phyloP scores from a whole-genome alignment of 30 jellyfish, hydroid and myxozoan genomes.

The Cassiopea andromeda region DNA sequence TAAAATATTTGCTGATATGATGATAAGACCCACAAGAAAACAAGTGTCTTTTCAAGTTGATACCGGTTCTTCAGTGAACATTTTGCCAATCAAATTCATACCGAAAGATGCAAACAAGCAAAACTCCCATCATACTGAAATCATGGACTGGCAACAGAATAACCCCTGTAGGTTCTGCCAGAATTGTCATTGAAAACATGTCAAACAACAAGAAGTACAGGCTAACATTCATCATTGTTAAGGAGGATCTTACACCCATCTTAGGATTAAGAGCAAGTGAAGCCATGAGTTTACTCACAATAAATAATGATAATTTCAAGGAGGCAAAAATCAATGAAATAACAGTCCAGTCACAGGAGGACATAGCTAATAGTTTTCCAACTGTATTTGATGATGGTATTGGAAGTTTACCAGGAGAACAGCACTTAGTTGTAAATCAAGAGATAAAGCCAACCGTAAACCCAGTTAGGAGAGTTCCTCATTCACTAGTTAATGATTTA shows the following conservation, averaged over 20 bases:
- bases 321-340: slow-evolving; percentile 57
- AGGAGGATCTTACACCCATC: slow-evolving; percentile 62
- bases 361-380: slow-evolving; percentile 44
- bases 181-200: slow-evolving; percentile 1
- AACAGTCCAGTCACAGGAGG: slow-evolving; percentile 51
- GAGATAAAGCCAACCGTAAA: slow-evolving; percentile 56
- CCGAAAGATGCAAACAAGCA: background rate
- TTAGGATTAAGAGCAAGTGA: slow-evolving; percentile 21
- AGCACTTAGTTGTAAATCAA: slow-evolving; percentile 44
- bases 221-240: slow-evolving; percentile 47
- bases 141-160: slow-evolving; percentile 56
- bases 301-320: slow-evolving; percentile 43
- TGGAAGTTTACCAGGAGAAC: slow-evolving; percentile 58
- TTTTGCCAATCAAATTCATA: slow-evolving; percentile 6
- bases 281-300: slow-evolving; percentile 58
- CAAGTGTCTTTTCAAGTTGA: slow-evolving; percentile 51
- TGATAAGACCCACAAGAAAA: slow-evolving; percentile 55
- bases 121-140: slow-evolving; percentile 16
- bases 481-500: slow-evolving; percentile 39
- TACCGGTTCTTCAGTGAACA: slow-evolving; percentile 49
- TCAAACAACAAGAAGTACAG: slow-evolving; percentile 45
- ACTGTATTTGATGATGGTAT: slow-evolving; percentile 48
- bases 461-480: slow-evolving; percentile 65
- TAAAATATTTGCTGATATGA: slow-evolving; percentile 38
- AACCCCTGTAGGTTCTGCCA: slow-evolving; percentile 47